Evolutionary conservation across 2,113 vertebrate species (phyloP).

Genomic region (Perca fluviatilis): DNA sequence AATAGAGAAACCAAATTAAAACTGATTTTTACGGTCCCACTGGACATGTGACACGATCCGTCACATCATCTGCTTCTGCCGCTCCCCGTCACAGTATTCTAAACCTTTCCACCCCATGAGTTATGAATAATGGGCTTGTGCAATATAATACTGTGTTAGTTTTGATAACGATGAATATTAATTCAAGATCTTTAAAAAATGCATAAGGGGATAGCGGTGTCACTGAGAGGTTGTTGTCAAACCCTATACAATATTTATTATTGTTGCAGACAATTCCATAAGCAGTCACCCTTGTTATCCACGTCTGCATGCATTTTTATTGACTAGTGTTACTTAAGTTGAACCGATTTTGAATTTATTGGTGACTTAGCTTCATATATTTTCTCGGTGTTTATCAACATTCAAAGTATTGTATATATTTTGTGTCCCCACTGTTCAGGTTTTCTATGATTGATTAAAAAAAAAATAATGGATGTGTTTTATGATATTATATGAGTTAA

Average conservation of each 20-base stretch:
- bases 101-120: slow-evolving; percentile 73
- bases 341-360: slow-evolving; percentile 19
- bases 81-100: slow-evolving; percentile 57
- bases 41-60: slow-evolving; percentile 55
- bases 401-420: slow-evolving; percentile 35
- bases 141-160: slow-evolving; percentile 79
- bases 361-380: slow-evolving; percentile 29
- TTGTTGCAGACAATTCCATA: slow-evolving; percentile 39
- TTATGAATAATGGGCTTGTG: slow-evolving; percentile 84
- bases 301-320: slow-evolving; percentile 59
- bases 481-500: slow-evolving; percentile 45
- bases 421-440: slow-evolving; percentile 30
- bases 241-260: slow-evolving; percentile 73
- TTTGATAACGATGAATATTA: slow-evolving; percentile 77
- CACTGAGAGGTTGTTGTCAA: slow-evolving; percentile 60
- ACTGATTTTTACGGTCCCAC: slow-evolving; percentile 73
- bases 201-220: slow-evolving; percentile 64
- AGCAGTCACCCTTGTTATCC: slow-evolving; percentile 35
- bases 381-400: slow-evolving; percentile 32
- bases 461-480: slow-evolving; percentile 29
- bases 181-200: slow-evolving; percentile 70
- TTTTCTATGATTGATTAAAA: slow-evolving; percentile 60
- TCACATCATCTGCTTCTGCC: slow-evolving; percentile 55
- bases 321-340: slow-evolving; percentile 5
- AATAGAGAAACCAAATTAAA: slow-evolving; percentile 72